A percentile compares a stretch with the other conserved stretches of the same genome.
Evolutionary conservation across 2,888 invertebrate genomes (phyloP).

Genomic region (Operophtera brumata): DNA sequence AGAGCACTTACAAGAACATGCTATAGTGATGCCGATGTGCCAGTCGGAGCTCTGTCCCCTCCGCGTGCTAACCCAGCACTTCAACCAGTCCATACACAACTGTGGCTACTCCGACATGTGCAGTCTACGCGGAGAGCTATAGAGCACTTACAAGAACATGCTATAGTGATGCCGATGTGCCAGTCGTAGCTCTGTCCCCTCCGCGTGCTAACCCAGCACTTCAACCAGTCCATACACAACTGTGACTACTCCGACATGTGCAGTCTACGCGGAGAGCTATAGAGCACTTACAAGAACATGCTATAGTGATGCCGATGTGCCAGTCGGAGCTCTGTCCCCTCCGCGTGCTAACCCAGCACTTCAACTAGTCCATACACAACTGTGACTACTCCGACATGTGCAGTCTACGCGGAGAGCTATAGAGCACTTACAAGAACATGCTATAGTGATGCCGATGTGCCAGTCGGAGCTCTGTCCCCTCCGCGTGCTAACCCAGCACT

Average conservation of each 20-base stretch:
- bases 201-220: conserved; percentile 76
- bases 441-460: conserved; percentile 85
- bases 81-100: conserved; percentile 80
- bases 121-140: too few relatives aligned
- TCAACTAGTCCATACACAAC: conserved; percentile 80
- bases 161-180: conserved; percentile 85
- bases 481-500: conserved; percentile 76
- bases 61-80: conserved; percentile 76
- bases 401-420: too few relatives aligned
- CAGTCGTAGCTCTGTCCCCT: conserved; percentile 84
- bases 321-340: conserved; percentile 84
- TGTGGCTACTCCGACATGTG: conserved; percentile 87
- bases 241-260: conserved; percentile 87
- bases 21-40: conserved; percentile 85
- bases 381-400: conserved; percentile 87
- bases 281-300: conserved; percentile 89
- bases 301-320: conserved; percentile 85
- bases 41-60: conserved; percentile 84
- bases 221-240: conserved; percentile 80
- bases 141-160: conserved; percentile 89
- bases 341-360: conserved; percentile 76
- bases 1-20: conserved; percentile 89
- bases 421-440: conserved; percentile 89
- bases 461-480: conserved; percentile 84
- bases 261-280: too few relatives aligned